phyloP scores from a whole-genome alignment of 2,113 vertebrate genomes.

The Amphiprion ocellaris region DNA sequence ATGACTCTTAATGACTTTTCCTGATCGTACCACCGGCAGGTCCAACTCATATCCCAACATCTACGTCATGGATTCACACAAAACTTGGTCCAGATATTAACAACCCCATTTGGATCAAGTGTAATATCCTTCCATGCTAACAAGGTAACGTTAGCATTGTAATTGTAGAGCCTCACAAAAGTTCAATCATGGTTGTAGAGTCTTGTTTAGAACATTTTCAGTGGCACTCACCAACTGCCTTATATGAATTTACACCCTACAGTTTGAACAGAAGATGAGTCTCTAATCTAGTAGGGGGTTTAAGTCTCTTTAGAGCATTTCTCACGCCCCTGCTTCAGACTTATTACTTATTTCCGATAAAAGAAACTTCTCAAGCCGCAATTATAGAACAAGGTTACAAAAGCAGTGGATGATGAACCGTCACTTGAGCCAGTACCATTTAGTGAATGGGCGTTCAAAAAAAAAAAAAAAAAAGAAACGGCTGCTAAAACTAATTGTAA shows the following conservation, averaged over 20 bases:
- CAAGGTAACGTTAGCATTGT: too few relatives aligned
- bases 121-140: too few relatives aligned
- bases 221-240: neutral
- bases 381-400: slow-evolving; percentile 28
- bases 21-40: too few relatives aligned
- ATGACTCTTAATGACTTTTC: too few relatives aligned
- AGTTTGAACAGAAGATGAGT: neutral
- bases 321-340: neutral
- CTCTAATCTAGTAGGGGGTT: neutral
- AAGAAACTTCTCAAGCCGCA: slow-evolving; percentile 13
- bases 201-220: neutral
- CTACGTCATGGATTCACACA: too few relatives aligned
- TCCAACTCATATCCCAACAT: too few relatives aligned
- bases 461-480: neutral
- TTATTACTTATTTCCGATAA: slow-evolving; percentile 1
- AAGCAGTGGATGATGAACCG: slow-evolving; percentile 8
- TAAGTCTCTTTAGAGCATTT: slow-evolving; percentile 1
- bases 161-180: too few relatives aligned
- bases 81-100: too few relatives aligned
- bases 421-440: neutral
- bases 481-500: slow-evolving; percentile 50
- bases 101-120: too few relatives aligned
- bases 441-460: neutral
- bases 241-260: neutral
- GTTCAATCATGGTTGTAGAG: too few relatives aligned